These are phyloP conservation scores for Hypanus sabinus DNA, from an alignment of 2,113 vertebrate genomes.

Conservation along the genomic window DNA sequence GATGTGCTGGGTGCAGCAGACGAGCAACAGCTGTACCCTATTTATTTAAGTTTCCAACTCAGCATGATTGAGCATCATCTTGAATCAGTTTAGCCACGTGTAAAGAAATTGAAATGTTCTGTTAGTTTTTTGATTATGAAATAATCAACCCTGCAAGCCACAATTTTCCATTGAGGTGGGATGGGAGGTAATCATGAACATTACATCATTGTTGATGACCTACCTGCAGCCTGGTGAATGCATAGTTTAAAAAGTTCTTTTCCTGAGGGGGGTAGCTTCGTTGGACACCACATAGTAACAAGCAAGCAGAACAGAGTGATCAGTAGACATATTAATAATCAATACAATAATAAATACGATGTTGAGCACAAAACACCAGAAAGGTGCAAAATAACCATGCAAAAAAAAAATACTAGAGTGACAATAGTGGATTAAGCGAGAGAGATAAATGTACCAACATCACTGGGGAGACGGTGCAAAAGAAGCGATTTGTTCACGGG, in stretches of 20 bases:
- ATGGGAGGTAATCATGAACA: background rate
- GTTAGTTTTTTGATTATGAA: background rate
- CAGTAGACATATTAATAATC: too few relatives aligned
- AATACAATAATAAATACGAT: too few relatives aligned
- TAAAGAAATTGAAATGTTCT: background rate
- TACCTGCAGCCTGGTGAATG: background rate
- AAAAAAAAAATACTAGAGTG: too few relatives aligned
- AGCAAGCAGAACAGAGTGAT: background rate
- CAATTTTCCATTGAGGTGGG: background rate
- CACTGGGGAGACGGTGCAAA: too few relatives aligned
- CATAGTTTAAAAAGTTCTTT: background rate
- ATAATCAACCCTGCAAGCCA: background rate
- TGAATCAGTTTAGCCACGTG: background rate
- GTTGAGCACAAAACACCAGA: too few relatives aligned
- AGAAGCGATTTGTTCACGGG: too few relatives aligned
- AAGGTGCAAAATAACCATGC: too few relatives aligned
- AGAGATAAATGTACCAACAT: too few relatives aligned
- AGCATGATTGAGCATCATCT: background rate
- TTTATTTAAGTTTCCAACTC: background rate
- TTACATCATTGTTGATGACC: background rate
- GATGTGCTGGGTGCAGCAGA: too few relatives aligned
- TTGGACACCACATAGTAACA: background rate
- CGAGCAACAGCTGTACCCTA: background rate
- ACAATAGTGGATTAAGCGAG: too few relatives aligned
- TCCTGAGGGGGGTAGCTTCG: background rate